Percentiles rank a stretch among this genome's conserved stretches.
These are phyloP conservation scores for Pandemis cinnamomeana DNA, from an alignment of 2,888 invertebrate genomes.

Conservation along the genomic window DNA sequence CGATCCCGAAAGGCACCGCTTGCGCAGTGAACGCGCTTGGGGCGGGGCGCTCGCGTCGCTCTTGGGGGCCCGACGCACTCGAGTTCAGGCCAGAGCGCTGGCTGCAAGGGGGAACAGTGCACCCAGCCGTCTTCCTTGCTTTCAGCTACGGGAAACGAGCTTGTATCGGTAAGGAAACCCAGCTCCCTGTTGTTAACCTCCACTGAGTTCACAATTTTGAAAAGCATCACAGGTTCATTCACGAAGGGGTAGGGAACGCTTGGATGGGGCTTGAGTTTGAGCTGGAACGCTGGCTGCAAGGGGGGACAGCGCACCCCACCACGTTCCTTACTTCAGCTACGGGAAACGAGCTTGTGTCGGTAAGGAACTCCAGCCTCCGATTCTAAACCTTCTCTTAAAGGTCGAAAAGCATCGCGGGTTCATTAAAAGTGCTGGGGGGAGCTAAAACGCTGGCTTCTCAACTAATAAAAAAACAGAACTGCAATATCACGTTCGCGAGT, in stretches of 20 bases:
- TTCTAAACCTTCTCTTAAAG: no score
- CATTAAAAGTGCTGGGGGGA: no score
- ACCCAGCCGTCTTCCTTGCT: conserved; percentile 53
- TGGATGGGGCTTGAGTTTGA: conserved; percentile 56
- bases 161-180: conserved; percentile 59
- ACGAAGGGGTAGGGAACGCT: conserved; percentile 53
- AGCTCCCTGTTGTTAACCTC: not conserved
- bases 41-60: conserved; percentile 58
- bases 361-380: conserved; percentile 39
- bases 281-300: conserved; percentile 67
- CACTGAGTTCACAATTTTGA: conserved; percentile 61
- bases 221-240: conserved; percentile 55
- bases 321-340: conserved; percentile 63
- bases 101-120: conserved; percentile 49
- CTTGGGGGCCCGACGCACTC: conserved; percentile 64
- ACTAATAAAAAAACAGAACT: no score
- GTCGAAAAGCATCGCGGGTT: no score
- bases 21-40: conserved; percentile 61
- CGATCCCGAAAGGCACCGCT: conserved; percentile 57
- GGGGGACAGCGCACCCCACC: conserved; percentile 43
- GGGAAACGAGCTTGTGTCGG: conserved; percentile 65
- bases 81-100: conserved; percentile 67
- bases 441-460: no score
- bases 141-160: conserved; percentile 65
- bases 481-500: no score